Percentiles rank a stretch among this genome's conserved stretches.
Conservation (phyloP, 2,113 vertebrate species). For the Pimephales promelas region DNA sequence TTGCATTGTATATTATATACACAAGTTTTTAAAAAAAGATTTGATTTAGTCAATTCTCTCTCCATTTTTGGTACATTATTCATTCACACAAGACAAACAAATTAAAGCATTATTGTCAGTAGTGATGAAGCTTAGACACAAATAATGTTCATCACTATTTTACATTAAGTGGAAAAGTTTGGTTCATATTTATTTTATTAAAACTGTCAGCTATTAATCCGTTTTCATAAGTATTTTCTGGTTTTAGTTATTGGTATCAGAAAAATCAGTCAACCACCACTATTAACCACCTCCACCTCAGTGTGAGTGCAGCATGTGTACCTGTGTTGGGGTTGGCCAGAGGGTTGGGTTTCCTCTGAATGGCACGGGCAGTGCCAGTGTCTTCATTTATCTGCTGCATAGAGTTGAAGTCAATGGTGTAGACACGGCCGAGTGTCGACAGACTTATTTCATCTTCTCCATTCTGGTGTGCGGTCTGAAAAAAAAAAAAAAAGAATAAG, state of each 20-base stretch:
- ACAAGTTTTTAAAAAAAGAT: no score
- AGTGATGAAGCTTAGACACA: neutral
- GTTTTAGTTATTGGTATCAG: neutral
- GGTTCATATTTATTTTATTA: neutral
- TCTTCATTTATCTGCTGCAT: constrained; percentile 99
- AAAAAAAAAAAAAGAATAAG: no score
- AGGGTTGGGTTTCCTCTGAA: constrained; percentile 99
- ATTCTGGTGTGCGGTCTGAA: constrained; percentile 98
- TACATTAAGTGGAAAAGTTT: neutral
- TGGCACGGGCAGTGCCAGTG: constrained; percentile 97
- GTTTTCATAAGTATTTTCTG: neutral
- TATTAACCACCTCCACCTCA: no score
- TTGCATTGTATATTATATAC: no score
- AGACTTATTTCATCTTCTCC: constrained; percentile 99
- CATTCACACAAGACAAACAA: neutral
- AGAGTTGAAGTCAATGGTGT: constrained; percentile 99
- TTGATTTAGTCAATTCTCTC: neutral
- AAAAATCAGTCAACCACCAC: neutral
- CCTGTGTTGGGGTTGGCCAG: constrained; percentile 95
- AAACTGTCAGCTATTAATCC: neutral
- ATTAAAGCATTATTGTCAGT: neutral
- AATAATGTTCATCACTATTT: neutral
- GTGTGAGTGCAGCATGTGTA: constrained; percentile 58
- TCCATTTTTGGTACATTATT: neutral
- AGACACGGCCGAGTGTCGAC: constrained; percentile 97